Evolutionary conservation across 2,797 vertebrate species (phyloP).

Genomic region (Phoeniculus purpureus): DNA sequence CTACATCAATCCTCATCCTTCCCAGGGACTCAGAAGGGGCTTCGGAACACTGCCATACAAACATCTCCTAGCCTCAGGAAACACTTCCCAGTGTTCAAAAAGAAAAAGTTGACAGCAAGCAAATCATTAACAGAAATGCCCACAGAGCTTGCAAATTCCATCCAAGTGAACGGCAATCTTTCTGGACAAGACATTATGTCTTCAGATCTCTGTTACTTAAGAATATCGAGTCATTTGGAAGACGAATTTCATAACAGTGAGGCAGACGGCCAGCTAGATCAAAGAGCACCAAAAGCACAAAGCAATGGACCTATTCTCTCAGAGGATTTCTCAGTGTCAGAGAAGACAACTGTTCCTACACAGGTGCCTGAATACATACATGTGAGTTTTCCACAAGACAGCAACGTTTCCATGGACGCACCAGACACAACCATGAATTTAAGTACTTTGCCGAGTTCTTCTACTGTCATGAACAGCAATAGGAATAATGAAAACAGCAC

Average conservation of each 20-base stretch:
- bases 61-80: constrained; percentile 94
- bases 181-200: constrained; percentile 69
- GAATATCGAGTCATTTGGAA: constrained; percentile 55
- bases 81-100: constrained; percentile 86
- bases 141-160: constrained; percentile 41
- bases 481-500: constrained; percentile 11
- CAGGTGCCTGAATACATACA: constrained; percentile 79
- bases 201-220: constrained; percentile 74
- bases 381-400: constrained; percentile 55
- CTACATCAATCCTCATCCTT: constrained; percentile 67
- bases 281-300: constrained; percentile 70
- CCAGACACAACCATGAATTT: background rate
- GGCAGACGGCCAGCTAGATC: background rate
- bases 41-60: constrained; percentile 92
- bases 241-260: constrained; percentile 50
- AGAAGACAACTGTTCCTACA: constrained; percentile 72
- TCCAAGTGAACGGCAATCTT: constrained; percentile 74
- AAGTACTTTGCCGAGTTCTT: constrained; percentile 10
- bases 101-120: constrained; percentile 77
- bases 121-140: constrained; percentile 79
- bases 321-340: constrained; percentile 26
- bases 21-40: constrained; percentile 72
- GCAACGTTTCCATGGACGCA: background rate
- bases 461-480: background rate
- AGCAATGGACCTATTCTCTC: constrained; percentile 76